These are phyloP conservation scores for Scophthalmus maximus DNA, from an alignment of 2,113 vertebrate species.

Conservation along the genomic window DNA sequence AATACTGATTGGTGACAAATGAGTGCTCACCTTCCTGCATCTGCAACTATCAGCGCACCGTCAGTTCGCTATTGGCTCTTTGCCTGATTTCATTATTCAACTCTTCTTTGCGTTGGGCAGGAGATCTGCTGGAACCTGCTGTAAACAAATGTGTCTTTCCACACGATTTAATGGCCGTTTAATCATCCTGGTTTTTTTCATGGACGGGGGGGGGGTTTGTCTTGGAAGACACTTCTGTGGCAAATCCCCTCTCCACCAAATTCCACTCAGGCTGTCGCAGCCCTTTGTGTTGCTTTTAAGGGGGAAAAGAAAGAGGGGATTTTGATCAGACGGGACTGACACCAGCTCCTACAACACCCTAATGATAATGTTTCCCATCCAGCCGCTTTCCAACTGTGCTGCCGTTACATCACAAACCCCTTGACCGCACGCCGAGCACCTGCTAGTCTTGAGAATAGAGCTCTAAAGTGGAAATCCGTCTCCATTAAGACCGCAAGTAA, in stretches of 20 bases:
- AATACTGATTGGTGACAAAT: not conserved
- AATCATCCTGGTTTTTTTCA: not conserved
- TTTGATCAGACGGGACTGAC: conserved; percentile 34
- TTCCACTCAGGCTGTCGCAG: not conserved
- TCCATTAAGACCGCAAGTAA: not conserved
- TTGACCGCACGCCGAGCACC: not conserved
- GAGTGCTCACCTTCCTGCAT: not conserved
- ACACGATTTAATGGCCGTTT: not conserved
- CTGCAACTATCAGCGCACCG: not conserved
- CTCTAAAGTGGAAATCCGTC: not conserved
- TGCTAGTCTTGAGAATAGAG: not conserved
- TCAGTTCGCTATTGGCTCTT: not conserved
- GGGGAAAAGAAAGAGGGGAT: not conserved
- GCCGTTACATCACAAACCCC: conserved; percentile 14
- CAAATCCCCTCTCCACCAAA: not conserved
- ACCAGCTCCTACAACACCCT: not conserved
- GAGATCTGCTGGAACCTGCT: not conserved
- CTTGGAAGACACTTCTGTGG: not conserved
- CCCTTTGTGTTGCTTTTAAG: conserved; percentile 16
- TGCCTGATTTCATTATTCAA: not conserved
- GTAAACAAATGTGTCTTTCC: not conserved
- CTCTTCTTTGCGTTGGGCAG: not conserved
- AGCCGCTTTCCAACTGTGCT: not conserved
- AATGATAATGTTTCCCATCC: conserved; percentile 1
- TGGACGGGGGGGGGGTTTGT: no score